Percentiles rank a stretch among this genome's conserved stretches.
Conservation (phyloP, 2,888 invertebrate genomes). For the Lypha dubia region DNA sequence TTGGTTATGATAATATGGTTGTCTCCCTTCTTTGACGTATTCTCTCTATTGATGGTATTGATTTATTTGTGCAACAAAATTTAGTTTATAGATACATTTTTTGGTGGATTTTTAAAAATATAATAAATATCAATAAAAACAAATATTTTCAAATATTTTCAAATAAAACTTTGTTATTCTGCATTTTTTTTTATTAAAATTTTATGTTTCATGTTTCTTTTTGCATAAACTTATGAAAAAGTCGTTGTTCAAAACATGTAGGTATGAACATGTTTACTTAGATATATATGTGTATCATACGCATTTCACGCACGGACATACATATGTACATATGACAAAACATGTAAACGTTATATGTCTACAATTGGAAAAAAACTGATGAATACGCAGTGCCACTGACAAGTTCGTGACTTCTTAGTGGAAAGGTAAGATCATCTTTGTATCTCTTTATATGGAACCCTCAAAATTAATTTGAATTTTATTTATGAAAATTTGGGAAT, state of each 20-base stretch:
- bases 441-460: too few relatives aligned
- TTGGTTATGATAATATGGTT: too few relatives aligned
- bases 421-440: too few relatives aligned
- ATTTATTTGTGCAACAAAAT: too few relatives aligned
- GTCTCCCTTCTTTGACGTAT: too few relatives aligned
- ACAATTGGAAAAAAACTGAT: too few relatives aligned
- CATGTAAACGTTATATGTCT: not conserved
- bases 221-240: not conserved
- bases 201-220: not conserved
- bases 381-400: too few relatives aligned
- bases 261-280: not conserved
- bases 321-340: not conserved
- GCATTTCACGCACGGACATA: not conserved
- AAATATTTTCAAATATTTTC: slow-evolving; percentile 1
- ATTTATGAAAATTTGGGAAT: too few relatives aligned
- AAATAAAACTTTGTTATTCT: not conserved
- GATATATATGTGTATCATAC: not conserved
- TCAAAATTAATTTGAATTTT: too few relatives aligned
- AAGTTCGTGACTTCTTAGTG: too few relatives aligned
- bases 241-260: slow-evolving; percentile 3
- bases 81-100: too few relatives aligned
- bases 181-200: not conserved
- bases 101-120: not conserved
- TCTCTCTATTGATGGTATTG: too few relatives aligned
- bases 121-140: not conserved